Evolutionary conservation across 1,140 invertebrate species (phyloP), one percentile per base, ranked within the genome.

Genomic region (Micrasema longulum): DNA sequence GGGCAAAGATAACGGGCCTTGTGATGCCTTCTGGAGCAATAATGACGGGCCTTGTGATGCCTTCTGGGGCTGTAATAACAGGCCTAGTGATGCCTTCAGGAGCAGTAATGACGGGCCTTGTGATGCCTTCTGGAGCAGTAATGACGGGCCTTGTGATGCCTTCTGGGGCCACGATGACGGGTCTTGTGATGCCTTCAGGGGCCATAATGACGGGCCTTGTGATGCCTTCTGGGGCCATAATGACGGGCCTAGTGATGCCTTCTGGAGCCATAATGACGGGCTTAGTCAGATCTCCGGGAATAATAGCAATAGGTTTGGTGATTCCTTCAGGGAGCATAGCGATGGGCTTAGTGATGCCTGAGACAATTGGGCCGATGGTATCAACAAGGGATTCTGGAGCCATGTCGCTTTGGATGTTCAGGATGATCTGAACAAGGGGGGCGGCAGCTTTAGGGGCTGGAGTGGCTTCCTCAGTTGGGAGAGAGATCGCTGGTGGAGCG

Each of bases 391-490:
- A 55, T 9, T 55, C 52, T 31, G 52, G 31, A 14, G 23, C 14
- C 26, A 22, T 55, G 52, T 55, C 52, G 14, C 52, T 55, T 10
- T 22, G 18, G 31, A 55, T 55, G 14, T 55, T 55, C 1, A 55
- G 4, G 26, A 55, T 55, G 16, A 55, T 55, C 31, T 55, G 52
- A 55, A 55, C 52, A 35, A 55, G 52, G 1, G 23, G 52, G 12
- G 52, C n/a, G 18, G 52, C n/a, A 35, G 52, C 2, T 55, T 55
- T 22, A 10, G 23, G 9, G n/a, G 14, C 52, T 55, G 52, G 52
- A 55, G 23, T 9, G 16, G 16, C 45, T 48, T 20, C 45, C 1
- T 9, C 14, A 35, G 22, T 36, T 26, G 53, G 53, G n/a, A 57
- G 11, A 12, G 53, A 23, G 23, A 57, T 26, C 3, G 31, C 26